Base-by-base conservation (phyloP, 2,113 vertebrate genomes). In the Patagioenas fasciata region DNA sequence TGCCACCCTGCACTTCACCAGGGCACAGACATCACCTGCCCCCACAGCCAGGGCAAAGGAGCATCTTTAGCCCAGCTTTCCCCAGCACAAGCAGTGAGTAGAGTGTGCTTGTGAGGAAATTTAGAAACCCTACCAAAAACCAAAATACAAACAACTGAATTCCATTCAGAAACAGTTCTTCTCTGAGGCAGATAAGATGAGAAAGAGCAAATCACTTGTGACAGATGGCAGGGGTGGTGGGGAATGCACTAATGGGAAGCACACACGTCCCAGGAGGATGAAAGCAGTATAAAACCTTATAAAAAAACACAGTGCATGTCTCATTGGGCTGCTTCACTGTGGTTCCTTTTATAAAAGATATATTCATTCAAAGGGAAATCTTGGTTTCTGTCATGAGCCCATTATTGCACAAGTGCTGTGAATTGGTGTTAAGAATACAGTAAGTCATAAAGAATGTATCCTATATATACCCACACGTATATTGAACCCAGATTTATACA, bases 181-280 rank as follows among this genome's bases (percentile, higher is more conserved):
- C 60, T 83, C 61, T 92, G 83, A 48, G n/a, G n/a, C 57, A 78
- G 82, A 62, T 72, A 78, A 95, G 82, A 93, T 12, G 64, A 72
- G 75, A 94, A 90, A 79, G 69, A 89, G 62, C 72, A 96, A 94
- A 96, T 90, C 48, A 51, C n/a, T 92, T 78, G 57, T 95, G 88
- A 84, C 93, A 95, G 93, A 95, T 79, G 72, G 93, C 88, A 96
- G 53, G 48, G 80, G 31, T 92, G 88, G 82, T 94, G 65, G 78
- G 86, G 77, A 93, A 87, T 26, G 40, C 88, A 91, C 44, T 86
- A 92, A 93, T 92, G 67, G 72, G 91, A 95, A 95, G 93, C 95
- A 92, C 88, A 86, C 83, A 75, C 44, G 79, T 62, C 88, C 73
- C 89, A 92, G 80, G 50, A 94, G 77, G 83, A 95, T 89, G 85